Evolutionary conservation across 2,113 vertebrate species (phyloP), one percentile per base, ranked within the genome.

Genomic region (Nothoprocta perdicaria): DNA sequence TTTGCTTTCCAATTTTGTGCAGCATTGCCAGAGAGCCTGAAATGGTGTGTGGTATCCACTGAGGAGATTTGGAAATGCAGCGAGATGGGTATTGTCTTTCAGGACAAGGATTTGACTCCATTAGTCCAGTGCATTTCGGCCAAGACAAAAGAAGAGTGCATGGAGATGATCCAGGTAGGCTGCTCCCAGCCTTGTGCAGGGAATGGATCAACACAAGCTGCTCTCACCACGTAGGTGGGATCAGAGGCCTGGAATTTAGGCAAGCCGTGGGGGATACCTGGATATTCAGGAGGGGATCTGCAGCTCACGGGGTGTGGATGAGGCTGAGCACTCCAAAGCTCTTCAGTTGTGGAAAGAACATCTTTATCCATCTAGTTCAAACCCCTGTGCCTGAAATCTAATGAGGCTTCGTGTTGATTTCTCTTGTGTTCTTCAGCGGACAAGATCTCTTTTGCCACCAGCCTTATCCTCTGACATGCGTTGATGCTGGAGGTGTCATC

Each of bases 11-110:
- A 16, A 81, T 90, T 82, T 69, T 38, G 19, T 80, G 40, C 89
- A 99, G 98, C 97, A 3, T 52, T 98, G 52, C 98, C 98, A 50
- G 89, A 92, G 73, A 95, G 72, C 75, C 85, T 99, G 79, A 98
- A 97, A 45, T 99, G 99, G 99, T 99, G 99, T 55, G 98, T 98
- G 95, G 69, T 98, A 84, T 98, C 98, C 41, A 86, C 92, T 2
- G 95, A 97, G 0, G 99, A 99, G 97, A 98, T 99, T 92, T 96
- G 97, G 92, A 99, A 99, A 92, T 99, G 99, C 74, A 95, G 84
- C 5, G 97, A 97, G 90, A 99, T 99, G 99, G 97, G 97, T 0
- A 4, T 33, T 13, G 98, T 98, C 68, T 99, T 99, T 82, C 85
- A 80, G 38, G 88, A 68, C 10, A 97, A 98, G 95, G 74, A 79